phyloP scores from a whole-genome alignment of 2,113 vertebrate genomes.

The Lepidothrix coronata region DNA sequence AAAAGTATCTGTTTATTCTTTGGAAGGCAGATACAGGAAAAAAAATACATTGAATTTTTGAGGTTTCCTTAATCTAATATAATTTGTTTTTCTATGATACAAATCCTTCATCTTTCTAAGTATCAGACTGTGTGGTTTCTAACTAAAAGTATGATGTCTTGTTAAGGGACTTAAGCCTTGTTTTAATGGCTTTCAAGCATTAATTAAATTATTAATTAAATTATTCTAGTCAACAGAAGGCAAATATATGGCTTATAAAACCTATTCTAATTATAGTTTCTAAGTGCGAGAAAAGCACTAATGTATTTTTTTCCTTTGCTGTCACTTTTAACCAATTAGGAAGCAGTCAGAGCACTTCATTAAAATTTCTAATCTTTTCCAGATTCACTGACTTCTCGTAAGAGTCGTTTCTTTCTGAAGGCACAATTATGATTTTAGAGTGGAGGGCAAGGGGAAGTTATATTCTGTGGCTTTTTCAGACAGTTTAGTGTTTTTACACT shows the following conservation, averaged over 20 bases:
- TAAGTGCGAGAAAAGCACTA: slow-evolving; percentile 3
- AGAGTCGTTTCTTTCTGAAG: background rate
- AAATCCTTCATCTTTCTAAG: background rate
- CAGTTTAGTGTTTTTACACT: background rate
- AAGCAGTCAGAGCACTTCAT: slow-evolving; percentile 3
- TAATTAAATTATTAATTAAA: slow-evolving; percentile 21
- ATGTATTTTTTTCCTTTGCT: background rate
- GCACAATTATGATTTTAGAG: background rate
- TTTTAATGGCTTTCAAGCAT: background rate
- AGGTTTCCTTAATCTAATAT: background rate
- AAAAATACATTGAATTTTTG: background rate
- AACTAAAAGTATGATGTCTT: background rate
- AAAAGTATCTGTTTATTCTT: background rate
- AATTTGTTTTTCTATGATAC: background rate
- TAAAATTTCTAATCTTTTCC: slow-evolving; percentile 25
- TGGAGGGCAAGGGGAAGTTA: background rate
- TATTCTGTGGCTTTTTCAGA: background rate
- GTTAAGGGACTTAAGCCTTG: background rate
- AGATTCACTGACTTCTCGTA: background rate
- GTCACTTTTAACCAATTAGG: slow-evolving; percentile 20
- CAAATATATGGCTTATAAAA: background rate
- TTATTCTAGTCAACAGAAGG: slow-evolving; percentile 29
- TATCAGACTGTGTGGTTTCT: background rate
- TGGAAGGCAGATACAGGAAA: background rate
- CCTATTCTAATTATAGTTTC: slow-evolving; percentile 1